Base-by-base conservation (phyloP, 2,797 vertebrate species). In the Brachyalestes nurse region DNA sequence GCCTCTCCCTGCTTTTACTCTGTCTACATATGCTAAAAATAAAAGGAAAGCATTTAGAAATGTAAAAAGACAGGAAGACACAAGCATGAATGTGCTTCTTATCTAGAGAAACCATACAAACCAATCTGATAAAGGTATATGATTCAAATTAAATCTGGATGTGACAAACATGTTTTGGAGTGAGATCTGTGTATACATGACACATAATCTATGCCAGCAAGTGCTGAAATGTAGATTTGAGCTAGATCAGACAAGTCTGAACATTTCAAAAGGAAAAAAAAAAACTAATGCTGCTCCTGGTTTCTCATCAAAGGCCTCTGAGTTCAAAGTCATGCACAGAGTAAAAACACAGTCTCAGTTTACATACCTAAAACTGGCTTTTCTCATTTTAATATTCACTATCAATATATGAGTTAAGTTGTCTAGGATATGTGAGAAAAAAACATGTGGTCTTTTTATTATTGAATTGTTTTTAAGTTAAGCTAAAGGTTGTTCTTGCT, bases 21-120 rank as follows among this genome's bases (percentile, higher is more conserved):
- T 40, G 70, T 77, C 66, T 70, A 60, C 84, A 80, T 84, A 82
- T 82, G 82, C 89, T 84, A 62, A 84, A 79, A 79, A 21, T 51
- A 8, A 13, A 47, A 28, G 62, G 5, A 45, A 71, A 60, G 3
- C 14, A 45, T 67, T 75, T 73, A 45, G 55, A 72, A 86, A 86
- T 47, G 80, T 67, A 83, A 64, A 78, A 67, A 78, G 58, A 28
- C 6, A 78, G 12, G 42, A 75, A 53, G 17, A 9, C 1, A 45
- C 42, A 45, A 45, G 10, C 45, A 71, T 53, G 25, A 16, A 62
- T 1, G 17, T 38, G 19, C 12, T 58, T 57, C 34, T 40, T 13
- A 38, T 40, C 17, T 34, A 9, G 9, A 10, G 17, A 55, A 8
- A 40, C 16, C 10, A 10, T 6, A 55, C 1, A 72, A 38, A 55